Evolutionary conservation across 2,797 vertebrate species (phyloP), one percentile per base, ranked within the genome.

Genomic region (Distichodus sexfasciatus): DNA sequence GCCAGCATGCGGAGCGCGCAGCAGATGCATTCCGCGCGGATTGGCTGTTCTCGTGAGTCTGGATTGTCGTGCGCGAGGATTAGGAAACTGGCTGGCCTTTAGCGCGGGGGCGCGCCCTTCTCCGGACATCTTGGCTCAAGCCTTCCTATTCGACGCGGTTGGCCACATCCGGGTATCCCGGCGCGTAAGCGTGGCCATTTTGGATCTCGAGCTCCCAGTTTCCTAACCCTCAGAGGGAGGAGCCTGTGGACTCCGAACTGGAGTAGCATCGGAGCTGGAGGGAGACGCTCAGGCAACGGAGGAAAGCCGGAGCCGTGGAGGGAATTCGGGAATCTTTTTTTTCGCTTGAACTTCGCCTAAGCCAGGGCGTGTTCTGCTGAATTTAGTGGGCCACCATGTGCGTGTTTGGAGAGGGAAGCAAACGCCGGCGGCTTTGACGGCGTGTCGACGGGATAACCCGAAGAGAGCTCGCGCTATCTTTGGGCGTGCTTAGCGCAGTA

Each of bases 121-220:
- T 1, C 14, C 74, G 75, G 80, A 78, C 91, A 92, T 92, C 6
- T 88, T 89, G 91, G 89, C 86, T 91, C 91, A 78, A 82, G 70
- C 5, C 1, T 28, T 69, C 14, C 3, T 12, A 51, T 50, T 41
- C 17, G 24, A n/a, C n/a, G n/a, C n/a, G n/a, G n/a, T 1, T 1
- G 50, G 23, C 11, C 1, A 14, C 57, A 82, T 71, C 28, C 68
- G 72, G 71, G 73, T 72, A 36, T 41, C 67, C 50, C n/a, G 50
- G 19, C 40, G 1, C 60, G 29, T 60, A 72, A 81, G 7, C 21
- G 40, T 82, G 77, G 82, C 87, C 90, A 85, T 87, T 75, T 87
- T 90, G 91, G 90, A 72, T 84, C 83, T 38, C 44, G 6, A 24
- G 5, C 55, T 24, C 19, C 17, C 80, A 85, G 91, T 87, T 90